These are phyloP conservation scores for Drosophila nigrodunni DNA, from an alignment of 1,140 invertebrate species.

Conservation along the genomic window DNA sequence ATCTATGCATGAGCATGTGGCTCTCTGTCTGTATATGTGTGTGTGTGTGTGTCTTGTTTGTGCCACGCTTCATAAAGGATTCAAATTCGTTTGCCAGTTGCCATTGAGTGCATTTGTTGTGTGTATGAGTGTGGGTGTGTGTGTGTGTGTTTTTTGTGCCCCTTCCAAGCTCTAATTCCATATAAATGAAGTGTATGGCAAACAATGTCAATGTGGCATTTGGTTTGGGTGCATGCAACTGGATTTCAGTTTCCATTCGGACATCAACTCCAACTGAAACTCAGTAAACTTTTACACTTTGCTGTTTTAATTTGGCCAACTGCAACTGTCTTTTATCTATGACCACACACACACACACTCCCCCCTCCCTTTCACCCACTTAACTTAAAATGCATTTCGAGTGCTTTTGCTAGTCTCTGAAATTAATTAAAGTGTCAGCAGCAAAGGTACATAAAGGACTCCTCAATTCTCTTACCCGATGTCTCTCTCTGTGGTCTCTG, in stretches of 20 bases:
- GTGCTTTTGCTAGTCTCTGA: constrained; percentile 54
- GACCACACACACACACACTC: background rate
- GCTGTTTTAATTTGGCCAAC: constrained; percentile 63
- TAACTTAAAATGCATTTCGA: constrained; percentile 52
- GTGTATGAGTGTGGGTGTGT: too few relatives aligned
- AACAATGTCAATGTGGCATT: constrained; percentile 69
- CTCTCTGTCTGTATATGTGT: constrained; percentile 34
- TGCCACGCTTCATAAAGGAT: constrained; percentile 83
- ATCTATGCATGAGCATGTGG: constrained; percentile 66
- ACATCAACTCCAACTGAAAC: constrained; percentile 3
- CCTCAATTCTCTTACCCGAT: too few relatives aligned
- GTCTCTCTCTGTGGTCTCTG: constrained; percentile 20
- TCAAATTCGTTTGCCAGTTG: constrained; percentile 72
- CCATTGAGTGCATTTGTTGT: constrained; percentile 59
- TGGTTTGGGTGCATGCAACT: constrained; percentile 12
- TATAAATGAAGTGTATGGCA: constrained; percentile 84
- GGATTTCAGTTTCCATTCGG: constrained; percentile 2
- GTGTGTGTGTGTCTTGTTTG: constrained; percentile 50
- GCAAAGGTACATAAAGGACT: constrained; percentile 37
- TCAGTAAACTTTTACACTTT: constrained; percentile 64
- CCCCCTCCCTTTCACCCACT: constrained; percentile 14
- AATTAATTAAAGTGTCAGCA: constrained; percentile 73
- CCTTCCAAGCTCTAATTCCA: constrained; percentile 63
- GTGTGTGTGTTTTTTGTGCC: constrained; percentile 45
- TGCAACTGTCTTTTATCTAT: constrained; percentile 56